These are phyloP conservation scores for Paguma larvata DNA, from an alignment of 2,797 vertebrate genomes.

Conservation along the genomic window DNA sequence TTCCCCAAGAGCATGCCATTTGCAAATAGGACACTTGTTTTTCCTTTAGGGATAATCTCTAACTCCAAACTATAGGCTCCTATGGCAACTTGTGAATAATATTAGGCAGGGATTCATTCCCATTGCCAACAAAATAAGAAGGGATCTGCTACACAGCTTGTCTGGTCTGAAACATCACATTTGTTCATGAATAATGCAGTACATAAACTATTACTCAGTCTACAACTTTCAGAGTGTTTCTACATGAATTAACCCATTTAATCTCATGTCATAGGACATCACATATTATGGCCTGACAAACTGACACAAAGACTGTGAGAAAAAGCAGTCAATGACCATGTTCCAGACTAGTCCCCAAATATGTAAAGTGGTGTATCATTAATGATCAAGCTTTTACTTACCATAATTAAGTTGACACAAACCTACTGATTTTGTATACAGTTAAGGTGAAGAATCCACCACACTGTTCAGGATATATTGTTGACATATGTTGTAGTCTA, in stretches of 20 bases:
- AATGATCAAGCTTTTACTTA: neutral
- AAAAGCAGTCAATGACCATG: neutral
- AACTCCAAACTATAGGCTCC: neutral
- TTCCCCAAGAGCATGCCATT: neutral
- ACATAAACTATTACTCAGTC: neutral
- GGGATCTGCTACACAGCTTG: neutral
- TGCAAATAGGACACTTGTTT: neutral
- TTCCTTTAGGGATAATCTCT: neutral
- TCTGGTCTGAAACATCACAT: neutral
- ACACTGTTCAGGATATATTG: neutral
- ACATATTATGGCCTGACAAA: slow-evolving; percentile 7
- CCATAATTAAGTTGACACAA: neutral
- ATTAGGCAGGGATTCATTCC: neutral
- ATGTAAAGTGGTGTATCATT: neutral
- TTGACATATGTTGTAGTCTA: neutral
- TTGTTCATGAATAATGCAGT: slow-evolving; percentile 53
- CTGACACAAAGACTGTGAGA: neutral
- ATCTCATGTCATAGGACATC: neutral
- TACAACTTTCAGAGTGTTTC: neutral
- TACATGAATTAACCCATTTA: slow-evolving; percentile 16
- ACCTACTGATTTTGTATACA: neutral
- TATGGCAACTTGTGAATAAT: neutral
- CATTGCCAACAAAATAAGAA: slow-evolving; percentile 13
- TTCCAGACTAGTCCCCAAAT: neutral
- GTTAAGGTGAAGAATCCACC: neutral